These are phyloP conservation scores for Platygyra sinensis DNA, from an alignment of 64 coral and sea anemone genomes.

Conservation along the genomic window DNA sequence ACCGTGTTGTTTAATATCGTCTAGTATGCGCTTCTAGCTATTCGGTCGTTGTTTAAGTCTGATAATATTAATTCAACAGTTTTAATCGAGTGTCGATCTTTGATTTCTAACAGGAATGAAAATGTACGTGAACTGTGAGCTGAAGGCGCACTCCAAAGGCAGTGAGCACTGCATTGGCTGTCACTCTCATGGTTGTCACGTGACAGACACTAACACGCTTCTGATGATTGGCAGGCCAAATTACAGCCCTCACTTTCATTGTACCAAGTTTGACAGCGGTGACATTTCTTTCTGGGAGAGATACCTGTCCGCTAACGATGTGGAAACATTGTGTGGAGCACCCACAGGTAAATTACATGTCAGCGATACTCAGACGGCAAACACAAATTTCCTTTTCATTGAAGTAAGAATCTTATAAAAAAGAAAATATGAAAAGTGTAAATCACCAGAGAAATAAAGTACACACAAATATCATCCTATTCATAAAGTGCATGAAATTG, in stretches of 20 bases:
- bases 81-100: background rate
- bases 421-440: too few species aligned
- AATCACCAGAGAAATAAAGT: too few species aligned
- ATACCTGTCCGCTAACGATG: constrained; percentile 73
- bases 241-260: constrained; percentile 88
- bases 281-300: constrained; percentile 91
- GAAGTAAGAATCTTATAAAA: too few species aligned
- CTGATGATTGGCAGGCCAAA: constrained; percentile 92
- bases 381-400: too few species aligned
- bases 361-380: too few species aligned
- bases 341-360: constrained; percentile 39
- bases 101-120: constrained; percentile 63
- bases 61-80: too few species aligned
- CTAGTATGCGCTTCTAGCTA: background rate
- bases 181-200: constrained; percentile 88
- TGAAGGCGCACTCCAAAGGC: constrained; percentile 63
- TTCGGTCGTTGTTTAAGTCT: too few species aligned
- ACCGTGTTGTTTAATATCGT: too few species aligned
- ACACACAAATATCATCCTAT: too few species aligned
- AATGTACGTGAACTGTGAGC: constrained; percentile 94
- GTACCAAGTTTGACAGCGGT: constrained; percentile 93
- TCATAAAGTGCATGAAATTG: too few species aligned
- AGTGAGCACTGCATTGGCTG: constrained; percentile 92
- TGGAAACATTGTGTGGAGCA: constrained; percentile 78
- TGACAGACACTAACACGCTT: constrained; percentile 84